Evolutionary conservation across 2,113 vertebrate species (phyloP), one percentile per base, ranked within the genome.

Genomic region (Manacus vitellinus): DNA sequence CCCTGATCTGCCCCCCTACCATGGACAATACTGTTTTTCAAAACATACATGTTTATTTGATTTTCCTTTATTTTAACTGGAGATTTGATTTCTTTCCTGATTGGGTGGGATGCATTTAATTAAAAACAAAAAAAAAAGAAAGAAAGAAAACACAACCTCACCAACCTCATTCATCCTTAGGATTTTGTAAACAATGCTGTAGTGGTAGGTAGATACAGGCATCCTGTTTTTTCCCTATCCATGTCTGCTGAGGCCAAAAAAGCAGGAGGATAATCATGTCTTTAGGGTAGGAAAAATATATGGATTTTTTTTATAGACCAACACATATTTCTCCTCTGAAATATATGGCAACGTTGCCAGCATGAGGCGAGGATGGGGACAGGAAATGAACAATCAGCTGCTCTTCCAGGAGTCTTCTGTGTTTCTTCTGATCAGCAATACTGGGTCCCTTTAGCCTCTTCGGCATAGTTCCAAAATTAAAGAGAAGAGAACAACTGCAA

Each of bases 271-370:
- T 88, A 95, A 91, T 91, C 22, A 43, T 52, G 44, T 51, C 58
- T 43, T 79, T 12, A 72, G 66, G 41, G 37, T 2, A 89, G 25
- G 63, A 86, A 80, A 73, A 81, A 72, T 59, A 58, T 5, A 55
- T 7, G 5, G 51, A 18, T 71, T 67, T 68, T n/a, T 90, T 93
- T 89, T 19, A 62, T n/a, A 95, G 75, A 31, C 30, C 12, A 35
- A 51, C 56, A 81, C 85, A 84, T 92, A 75, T 68, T 86, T 95
- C 39, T 88, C 35, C 54, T 92, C 79, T 92, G 85, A 94, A 95
- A 89, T 81, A 65, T 12, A 84, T 31, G 56, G 56, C 44, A 87
- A 27, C 0, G 1, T 86, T 90, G 56, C 76, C 94, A 93, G 67
- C 78, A 63, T n/a, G 59, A 88, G 67, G 62, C 81, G 88, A 35